phyloP scores from a whole-genome alignment of 2,797 vertebrate genomes.

The Dermochelys coriacea region DNA sequence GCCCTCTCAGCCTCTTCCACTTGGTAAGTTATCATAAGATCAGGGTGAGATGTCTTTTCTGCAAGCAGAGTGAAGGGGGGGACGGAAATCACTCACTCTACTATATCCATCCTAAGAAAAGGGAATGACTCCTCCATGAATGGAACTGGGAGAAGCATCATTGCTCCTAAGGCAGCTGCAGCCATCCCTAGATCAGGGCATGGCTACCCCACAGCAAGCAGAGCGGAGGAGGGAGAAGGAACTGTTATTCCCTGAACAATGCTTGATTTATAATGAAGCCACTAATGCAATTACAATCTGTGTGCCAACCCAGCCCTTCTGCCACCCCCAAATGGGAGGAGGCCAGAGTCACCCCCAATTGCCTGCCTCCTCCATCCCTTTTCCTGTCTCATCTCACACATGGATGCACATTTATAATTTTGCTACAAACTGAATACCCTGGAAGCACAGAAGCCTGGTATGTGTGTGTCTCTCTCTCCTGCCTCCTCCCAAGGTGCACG shows the following conservation, averaged over 20 bases:
- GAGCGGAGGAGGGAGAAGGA: not conserved
- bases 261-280: not conserved
- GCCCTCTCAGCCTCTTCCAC: not conserved
- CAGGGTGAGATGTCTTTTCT: not conserved
- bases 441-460: not conserved
- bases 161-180: not conserved
- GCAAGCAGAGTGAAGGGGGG: rapidly evolving
- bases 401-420: not conserved
- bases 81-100: not conserved
- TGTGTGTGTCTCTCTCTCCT: not conserved
- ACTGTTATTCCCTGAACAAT: not conserved
- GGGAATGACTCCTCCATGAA: not conserved
- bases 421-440: not conserved
- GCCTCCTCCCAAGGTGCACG: not conserved
- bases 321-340: not conserved
- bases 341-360: not conserved
- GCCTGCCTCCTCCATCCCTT: not conserved
- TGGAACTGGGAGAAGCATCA: not conserved
- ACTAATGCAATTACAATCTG: rapidly evolving
- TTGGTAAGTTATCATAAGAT: not conserved
- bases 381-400: not conserved
- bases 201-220: not conserved
- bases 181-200: not conserved
- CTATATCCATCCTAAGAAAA: not conserved
- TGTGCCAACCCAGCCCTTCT: not conserved